Evolutionary conservation across 37 sponge, comb jelly and placozoan genomes (phyloP).

Genomic region (Spongilla lacustris): DNA sequence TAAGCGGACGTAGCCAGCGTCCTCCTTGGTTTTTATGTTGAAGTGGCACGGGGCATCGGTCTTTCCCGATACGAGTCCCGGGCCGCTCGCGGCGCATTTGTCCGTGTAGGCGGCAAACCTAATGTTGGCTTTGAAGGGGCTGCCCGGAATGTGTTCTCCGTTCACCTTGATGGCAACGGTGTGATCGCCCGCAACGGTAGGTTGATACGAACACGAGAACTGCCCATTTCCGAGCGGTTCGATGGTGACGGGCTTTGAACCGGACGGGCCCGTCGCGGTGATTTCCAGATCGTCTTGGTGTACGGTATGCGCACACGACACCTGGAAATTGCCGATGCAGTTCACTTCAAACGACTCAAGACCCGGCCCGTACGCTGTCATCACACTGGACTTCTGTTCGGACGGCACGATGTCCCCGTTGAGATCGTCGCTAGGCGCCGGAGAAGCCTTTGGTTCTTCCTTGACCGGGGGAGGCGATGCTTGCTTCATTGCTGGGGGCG

Average conservation of each 20-base stretch:
- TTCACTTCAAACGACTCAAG: slow-evolving; percentile 81
- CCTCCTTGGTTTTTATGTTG: slow-evolving; percentile 58
- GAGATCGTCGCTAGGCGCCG: not conserved
- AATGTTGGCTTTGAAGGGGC: slow-evolving; percentile 77
- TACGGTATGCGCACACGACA: slow-evolving; percentile 65
- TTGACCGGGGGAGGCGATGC: not conserved
- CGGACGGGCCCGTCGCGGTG: slow-evolving; percentile 68
- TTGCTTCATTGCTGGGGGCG: not conserved
- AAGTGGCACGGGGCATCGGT: slow-evolving; percentile 73
- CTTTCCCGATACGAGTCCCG: slow-evolving; percentile 70
- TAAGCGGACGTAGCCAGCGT: slow-evolving; percentile 74
- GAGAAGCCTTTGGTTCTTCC: slow-evolving; percentile 2
- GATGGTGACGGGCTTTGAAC: slow-evolving; percentile 70
- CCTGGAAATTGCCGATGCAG: slow-evolving; percentile 69
- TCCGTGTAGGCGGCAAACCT: slow-evolving; percentile 84
- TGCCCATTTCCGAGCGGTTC: slow-evolving; percentile 75
- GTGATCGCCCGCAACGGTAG: slow-evolving; percentile 80
- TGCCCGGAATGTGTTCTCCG: slow-evolving; percentile 74
- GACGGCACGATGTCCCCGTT: not conserved
- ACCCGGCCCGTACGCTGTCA: slow-evolving; percentile 23
- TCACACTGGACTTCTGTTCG: not conserved
- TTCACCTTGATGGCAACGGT: slow-evolving; percentile 68
- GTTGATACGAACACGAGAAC: slow-evolving; percentile 76
- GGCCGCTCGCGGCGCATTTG: slow-evolving; percentile 79
- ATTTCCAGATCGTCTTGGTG: slow-evolving; percentile 63